Percentiles rank a stretch among this genome's conserved stretches.
Conservation (phyloP, 2,113 vertebrate species). For the Sinocyclocheilus maitianheensis region DNA sequence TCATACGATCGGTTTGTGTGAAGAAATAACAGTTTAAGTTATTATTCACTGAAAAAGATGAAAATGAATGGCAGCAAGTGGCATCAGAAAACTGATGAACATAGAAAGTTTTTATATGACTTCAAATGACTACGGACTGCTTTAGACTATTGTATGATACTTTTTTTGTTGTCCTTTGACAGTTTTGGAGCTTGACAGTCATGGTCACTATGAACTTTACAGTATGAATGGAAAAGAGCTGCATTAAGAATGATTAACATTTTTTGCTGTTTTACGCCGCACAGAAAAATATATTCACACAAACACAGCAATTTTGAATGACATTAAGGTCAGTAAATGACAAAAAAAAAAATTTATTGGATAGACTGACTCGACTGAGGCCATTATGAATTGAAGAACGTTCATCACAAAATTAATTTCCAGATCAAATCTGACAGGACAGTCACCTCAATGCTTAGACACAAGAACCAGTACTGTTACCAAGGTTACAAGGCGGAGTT, state of each 20-base stretch:
- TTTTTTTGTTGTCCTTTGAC: too few relatives aligned
- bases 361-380: conserved; percentile 17
- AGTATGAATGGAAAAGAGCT: not conserved
- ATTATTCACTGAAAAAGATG: not conserved
- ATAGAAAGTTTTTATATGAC: too few relatives aligned
- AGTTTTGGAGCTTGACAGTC: not conserved
- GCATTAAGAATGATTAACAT: too few relatives aligned
- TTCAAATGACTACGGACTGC: too few relatives aligned
- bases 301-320: too few relatives aligned
- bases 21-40: not conserved
- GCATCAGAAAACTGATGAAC: too few relatives aligned
- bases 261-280: not conserved
- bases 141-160: too few relatives aligned
- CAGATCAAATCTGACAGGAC: conserved; percentile 48
- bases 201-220: not conserved
- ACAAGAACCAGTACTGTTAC: conserved; percentile 55
- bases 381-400: not conserved
- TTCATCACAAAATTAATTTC: not conserved
- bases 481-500: conserved; percentile 63
- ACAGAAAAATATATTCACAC: not conserved
- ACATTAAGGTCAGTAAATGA: not conserved
- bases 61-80: too few relatives aligned
- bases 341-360: not conserved
- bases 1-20: not conserved
- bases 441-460: too few relatives aligned